phyloP scores from a whole-genome alignment of 92 coral and sea anemone genomes.

The Zoanthus sansibaricus region DNA sequence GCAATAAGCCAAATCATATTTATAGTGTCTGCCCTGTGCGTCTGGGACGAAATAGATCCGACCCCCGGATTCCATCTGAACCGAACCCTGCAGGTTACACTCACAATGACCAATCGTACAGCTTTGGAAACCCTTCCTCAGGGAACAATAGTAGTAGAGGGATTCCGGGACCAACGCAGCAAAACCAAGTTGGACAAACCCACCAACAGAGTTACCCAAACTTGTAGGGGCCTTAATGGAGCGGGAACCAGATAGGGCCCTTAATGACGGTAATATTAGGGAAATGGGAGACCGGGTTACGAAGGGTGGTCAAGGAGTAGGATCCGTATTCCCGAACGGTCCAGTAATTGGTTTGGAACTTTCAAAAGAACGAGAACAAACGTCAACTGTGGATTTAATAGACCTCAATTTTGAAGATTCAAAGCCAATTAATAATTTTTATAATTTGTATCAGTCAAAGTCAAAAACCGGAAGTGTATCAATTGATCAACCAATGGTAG shows the following conservation, averaged over 20 bases:
- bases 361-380: slow-evolving; percentile 15
- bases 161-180: slow-evolving; percentile 17
- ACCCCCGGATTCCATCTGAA: slow-evolving; percentile 7
- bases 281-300: slow-evolving; percentile 3
- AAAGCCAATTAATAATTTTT: slow-evolving; percentile 24
- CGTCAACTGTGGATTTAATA: slow-evolving; percentile 7
- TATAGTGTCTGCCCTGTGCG: slow-evolving; percentile 25
- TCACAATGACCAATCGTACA: neutral
- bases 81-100: slow-evolving; percentile 11
- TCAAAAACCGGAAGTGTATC: slow-evolving; percentile 11
- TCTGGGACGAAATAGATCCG: neutral
- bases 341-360: neutral
- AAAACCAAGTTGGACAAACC: slow-evolving; percentile 3
- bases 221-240: slow-evolving; percentile 21
- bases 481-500: slow-evolving; percentile 17
- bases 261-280: slow-evolving; percentile 1
- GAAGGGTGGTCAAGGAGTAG: slow-evolving; percentile 3
- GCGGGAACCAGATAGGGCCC: slow-evolving; percentile 39
- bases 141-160: neutral
- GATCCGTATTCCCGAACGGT: slow-evolving; percentile 35
- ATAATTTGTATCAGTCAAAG: slow-evolving; percentile 20
- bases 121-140: slow-evolving; percentile 19
- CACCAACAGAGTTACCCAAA: slow-evolving; percentile 17
- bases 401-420: slow-evolving; percentile 27
- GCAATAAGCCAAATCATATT: slow-evolving; percentile 14